Conservation (phyloP, 2,797 vertebrate species). For the Euphonia xanthogaster region DNA sequence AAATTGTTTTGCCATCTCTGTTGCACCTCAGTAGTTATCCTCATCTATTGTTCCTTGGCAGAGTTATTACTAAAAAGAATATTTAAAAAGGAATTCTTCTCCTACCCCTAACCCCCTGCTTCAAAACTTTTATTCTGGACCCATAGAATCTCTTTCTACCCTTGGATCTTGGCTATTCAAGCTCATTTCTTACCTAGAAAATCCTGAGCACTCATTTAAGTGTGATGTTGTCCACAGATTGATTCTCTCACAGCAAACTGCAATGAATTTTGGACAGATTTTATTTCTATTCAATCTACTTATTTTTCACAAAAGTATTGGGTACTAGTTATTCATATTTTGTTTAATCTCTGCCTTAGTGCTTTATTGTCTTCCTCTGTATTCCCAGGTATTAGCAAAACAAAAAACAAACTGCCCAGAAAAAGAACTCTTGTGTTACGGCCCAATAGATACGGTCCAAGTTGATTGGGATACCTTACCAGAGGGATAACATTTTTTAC, state of each 20-base stretch:
- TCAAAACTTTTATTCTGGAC: background rate
- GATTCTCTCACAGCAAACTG: background rate
- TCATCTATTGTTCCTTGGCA: background rate
- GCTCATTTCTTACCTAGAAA: background rate
- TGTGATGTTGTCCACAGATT: background rate
- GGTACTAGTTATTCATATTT: background rate
- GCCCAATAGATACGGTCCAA: background rate
- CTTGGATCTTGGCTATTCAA: background rate
- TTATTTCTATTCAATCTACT: background rate
- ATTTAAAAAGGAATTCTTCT: background rate
- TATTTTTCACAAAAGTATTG: background rate
- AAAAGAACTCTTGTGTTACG: background rate
- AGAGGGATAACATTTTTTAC: background rate
- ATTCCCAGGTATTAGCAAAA: background rate
- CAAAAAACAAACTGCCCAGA: background rate
- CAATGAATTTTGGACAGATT: background rate
- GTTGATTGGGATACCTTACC: background rate
- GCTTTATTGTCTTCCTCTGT: background rate
- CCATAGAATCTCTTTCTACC: background rate
- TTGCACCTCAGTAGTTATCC: background rate
- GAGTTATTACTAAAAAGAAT: background rate
- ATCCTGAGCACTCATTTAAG: background rate
- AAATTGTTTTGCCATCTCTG: background rate
- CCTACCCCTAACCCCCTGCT: accelerated
- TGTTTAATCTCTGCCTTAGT: accelerated